A percentile compares a stretch with the other conserved stretches of the same genome.
These are phyloP conservation scores for Camponotus vicinus DNA, from an alignment of 1,140 invertebrate genomes.

Conservation along the genomic window DNA sequence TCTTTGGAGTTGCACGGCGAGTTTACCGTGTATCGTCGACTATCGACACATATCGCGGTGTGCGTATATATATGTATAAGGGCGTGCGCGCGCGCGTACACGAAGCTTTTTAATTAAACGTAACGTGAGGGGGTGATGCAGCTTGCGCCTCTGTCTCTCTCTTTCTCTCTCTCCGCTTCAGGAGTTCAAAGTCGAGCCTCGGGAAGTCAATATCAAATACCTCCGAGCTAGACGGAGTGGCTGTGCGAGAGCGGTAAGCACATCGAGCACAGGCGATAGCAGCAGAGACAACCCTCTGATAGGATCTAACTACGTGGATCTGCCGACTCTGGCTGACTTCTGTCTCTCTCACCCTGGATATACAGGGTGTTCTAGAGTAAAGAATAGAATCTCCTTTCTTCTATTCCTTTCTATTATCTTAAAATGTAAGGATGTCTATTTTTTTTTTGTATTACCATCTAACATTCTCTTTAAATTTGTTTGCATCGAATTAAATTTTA, in stretches of 20 bases:
- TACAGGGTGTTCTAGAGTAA: constrained; percentile 33
- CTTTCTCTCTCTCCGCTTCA: constrained; percentile 46
- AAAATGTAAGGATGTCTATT: neutral
- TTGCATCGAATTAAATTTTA: neutral
- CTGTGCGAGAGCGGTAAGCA: constrained; percentile 75
- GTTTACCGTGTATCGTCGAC: constrained; percentile 69
- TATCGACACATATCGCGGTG: constrained; percentile 71
- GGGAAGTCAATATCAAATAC: constrained; percentile 86
- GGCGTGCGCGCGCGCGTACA: constrained; percentile 59
- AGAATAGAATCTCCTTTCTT: neutral
- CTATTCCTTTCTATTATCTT: neutral
- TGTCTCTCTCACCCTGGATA: constrained; percentile 41
- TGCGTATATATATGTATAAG: constrained; percentile 24
- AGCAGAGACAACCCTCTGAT: constrained; percentile 76
- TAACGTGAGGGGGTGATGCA: constrained; percentile 67
- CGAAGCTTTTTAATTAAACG: constrained; percentile 86
- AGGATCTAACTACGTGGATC: constrained; percentile 74
- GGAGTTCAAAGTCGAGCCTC: constrained; percentile 85
- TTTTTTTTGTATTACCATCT: neutral
- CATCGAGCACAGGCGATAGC: constrained; percentile 65
- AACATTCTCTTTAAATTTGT: neutral
- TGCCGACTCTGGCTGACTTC: constrained; percentile 52
- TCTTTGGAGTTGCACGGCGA: constrained; percentile 56
- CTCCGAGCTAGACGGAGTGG: constrained; percentile 83
- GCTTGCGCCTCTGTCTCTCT: constrained; percentile 46